Conservation (phyloP, 2,113 vertebrate species). For the Rhinichthys klamathensis region DNA sequence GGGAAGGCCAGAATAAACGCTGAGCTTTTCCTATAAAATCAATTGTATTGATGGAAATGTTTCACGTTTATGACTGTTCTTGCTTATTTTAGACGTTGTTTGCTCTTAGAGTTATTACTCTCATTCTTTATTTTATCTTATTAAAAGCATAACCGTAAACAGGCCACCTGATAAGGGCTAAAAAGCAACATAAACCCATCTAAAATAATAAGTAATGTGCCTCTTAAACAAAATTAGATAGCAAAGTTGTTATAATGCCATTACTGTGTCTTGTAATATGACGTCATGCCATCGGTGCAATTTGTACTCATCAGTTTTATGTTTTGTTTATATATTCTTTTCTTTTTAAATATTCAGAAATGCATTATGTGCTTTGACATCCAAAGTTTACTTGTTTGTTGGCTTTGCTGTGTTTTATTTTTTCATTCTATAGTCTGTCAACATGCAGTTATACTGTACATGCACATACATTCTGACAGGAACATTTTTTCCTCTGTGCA, state of each 20-base stretch:
- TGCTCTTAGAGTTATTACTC: slow-evolving; percentile 24
- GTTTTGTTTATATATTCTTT: neutral
- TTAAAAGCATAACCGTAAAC: slow-evolving; percentile 26
- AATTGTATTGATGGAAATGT: slow-evolving; percentile 20
- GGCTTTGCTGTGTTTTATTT: neutral
- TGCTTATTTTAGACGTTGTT: slow-evolving; percentile 29
- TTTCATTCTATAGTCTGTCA: neutral
- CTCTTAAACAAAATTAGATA: neutral
- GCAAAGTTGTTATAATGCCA: neutral
- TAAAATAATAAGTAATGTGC: slow-evolving; percentile 6
- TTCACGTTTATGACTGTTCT: slow-evolving; percentile 26
- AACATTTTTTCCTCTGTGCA: neutral
- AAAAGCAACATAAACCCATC: slow-evolving; percentile 8
- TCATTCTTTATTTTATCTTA: slow-evolving; percentile 31
- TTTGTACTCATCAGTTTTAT: neutral
- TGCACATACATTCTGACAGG: neutral
- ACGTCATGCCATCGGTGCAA: neutral
- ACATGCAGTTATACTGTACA: neutral
- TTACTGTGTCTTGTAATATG: neutral
- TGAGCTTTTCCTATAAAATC: slow-evolving; percentile 45
- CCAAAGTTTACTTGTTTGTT: neutral
- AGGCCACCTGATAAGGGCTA: neutral
- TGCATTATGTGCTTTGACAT: too few relatives aligned
- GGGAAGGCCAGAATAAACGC: slow-evolving; percentile 36
- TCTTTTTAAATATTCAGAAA: neutral